Percentiles rank a stretch among this genome's conserved stretches.
Conservation (phyloP, 2,797 vertebrate species). For the Prunella strophiata region DNA sequence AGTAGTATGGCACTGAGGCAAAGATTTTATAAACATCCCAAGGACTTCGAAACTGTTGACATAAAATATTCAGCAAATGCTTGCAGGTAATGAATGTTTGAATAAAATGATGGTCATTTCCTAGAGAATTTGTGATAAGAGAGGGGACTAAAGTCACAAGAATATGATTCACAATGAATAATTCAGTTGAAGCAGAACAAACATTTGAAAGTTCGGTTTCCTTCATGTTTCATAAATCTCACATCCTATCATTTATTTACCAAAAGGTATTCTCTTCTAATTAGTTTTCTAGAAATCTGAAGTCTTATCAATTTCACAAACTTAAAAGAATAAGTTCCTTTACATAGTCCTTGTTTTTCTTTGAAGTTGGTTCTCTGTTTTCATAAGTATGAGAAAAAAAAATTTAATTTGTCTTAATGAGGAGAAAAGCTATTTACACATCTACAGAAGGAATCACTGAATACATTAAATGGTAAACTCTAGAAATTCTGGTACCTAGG, state of each 20-base stretch:
- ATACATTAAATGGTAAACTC: neutral
- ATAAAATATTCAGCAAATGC: constrained; percentile 34
- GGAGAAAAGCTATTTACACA: neutral
- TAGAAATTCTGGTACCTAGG: neutral
- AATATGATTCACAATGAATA: neutral
- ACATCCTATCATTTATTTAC: neutral
- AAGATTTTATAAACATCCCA: neutral
- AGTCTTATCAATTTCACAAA: neutral
- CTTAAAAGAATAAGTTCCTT: neutral
- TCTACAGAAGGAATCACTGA: neutral
- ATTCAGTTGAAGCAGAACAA: neutral
- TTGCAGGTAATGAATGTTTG: constrained; percentile 38
- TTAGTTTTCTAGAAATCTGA: neutral
- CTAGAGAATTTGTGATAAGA: neutral
- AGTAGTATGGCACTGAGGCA: neutral
- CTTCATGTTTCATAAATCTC: neutral
- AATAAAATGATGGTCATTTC: constrained; percentile 10
- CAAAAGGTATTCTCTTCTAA: neutral
- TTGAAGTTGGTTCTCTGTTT: neutral
- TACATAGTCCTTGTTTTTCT: neutral
- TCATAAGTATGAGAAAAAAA: neutral
- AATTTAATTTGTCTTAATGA: neutral
- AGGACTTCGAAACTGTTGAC: neutral
- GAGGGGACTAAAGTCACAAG: neutral
- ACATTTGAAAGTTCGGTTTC: neutral